These are phyloP conservation scores for Hoplostethus atlanticus DNA, from an alignment of 2,797 vertebrate genomes.

Conservation along the genomic window DNA sequence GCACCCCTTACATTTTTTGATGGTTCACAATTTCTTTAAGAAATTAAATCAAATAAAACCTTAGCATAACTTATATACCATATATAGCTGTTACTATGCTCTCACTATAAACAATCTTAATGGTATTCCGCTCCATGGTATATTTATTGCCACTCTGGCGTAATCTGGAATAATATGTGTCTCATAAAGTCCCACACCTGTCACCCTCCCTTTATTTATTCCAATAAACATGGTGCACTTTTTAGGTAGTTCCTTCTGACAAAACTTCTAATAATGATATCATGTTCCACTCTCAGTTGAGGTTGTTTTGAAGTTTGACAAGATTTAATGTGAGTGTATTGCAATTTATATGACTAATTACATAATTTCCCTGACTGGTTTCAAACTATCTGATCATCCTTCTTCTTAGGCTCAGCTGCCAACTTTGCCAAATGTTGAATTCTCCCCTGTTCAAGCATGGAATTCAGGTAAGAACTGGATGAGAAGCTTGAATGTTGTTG, in stretches of 20 bases:
- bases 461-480: conserved; percentile 90
- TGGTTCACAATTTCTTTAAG: no score
- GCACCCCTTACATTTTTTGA: no score
- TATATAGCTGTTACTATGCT: no score
- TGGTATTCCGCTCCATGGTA: no score
- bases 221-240: background rate
- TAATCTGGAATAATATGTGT: background rate
- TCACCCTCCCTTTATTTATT: background rate
- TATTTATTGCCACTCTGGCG: background rate
- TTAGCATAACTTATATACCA: no score
- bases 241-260: background rate
- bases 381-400: conserved; percentile 10
- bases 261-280: background rate
- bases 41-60: no score
- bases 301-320: conserved; percentile 1
- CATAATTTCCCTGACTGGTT: background rate
- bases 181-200: no score
- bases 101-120: no score
- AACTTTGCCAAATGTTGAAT: conserved; percentile 88
- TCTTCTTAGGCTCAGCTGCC: conserved; percentile 86
- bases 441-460: conserved; percentile 88
- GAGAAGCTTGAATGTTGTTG: conserved; percentile 6
- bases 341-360: background rate
- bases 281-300: background rate
- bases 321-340: background rate